Conservation (phyloP, 2,888 invertebrate genomes). For the Drosophila stalkeri region DNA sequence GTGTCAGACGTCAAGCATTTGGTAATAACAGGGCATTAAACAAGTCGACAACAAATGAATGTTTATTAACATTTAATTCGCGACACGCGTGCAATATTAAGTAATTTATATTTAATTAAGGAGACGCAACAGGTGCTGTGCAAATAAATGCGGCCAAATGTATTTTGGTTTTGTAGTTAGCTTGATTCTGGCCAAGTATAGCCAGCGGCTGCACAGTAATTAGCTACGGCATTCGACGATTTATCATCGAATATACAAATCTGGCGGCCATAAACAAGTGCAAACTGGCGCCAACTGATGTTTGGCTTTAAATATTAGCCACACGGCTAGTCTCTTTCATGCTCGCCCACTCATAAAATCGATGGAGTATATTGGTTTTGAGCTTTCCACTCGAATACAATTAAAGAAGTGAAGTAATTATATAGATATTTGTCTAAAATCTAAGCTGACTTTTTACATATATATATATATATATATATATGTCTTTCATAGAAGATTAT, state of each 20-base stretch:
- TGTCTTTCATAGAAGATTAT: background rate
- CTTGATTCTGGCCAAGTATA: constrained; percentile 34
- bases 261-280: constrained; percentile 64
- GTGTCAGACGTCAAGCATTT: background rate
- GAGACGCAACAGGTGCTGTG: constrained; percentile 36
- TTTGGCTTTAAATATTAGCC: constrained; percentile 47
- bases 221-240: constrained; percentile 67
- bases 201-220: constrained; percentile 49
- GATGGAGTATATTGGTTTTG: background rate
- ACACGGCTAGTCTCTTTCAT: constrained; percentile 19
- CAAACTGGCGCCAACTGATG: constrained; percentile 48
- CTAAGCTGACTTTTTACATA: background rate
- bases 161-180: constrained; percentile 26
- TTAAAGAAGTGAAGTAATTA: too few relatives aligned
- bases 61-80: constrained; percentile 22
- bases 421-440: too few relatives aligned
- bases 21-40: constrained; percentile 17
- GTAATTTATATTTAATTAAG: constrained; percentile 44
- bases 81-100: constrained; percentile 29
- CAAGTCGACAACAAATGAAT: background rate
- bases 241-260: constrained; percentile 62
- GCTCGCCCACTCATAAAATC: background rate
- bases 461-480: background rate
- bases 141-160: constrained; percentile 39
- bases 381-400: too few relatives aligned